These are phyloP conservation scores for Amphiprion percula DNA, from an alignment of 2,113 vertebrate species.

Conservation along the genomic window DNA sequence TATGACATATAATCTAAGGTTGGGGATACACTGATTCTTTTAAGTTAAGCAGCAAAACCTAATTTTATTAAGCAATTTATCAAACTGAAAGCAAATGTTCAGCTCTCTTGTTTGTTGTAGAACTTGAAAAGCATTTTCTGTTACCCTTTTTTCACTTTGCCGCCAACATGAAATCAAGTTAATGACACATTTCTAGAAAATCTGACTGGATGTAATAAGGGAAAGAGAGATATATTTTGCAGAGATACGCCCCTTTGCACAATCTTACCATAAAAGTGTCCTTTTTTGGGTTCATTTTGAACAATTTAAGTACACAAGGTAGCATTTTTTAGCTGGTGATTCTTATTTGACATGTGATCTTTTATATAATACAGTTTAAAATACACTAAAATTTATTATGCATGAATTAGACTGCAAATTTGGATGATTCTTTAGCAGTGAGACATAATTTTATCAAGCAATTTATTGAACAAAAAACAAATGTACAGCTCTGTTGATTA, in stretches of 20 bases:
- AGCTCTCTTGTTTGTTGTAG: not conserved
- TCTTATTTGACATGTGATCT: constrained; percentile 30
- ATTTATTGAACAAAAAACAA: not conserved
- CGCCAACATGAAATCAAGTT: not conserved
- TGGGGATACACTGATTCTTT: not conserved
- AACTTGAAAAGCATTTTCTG: not conserved
- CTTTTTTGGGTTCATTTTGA: constrained; percentile 11
- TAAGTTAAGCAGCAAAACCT: not conserved
- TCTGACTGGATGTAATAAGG: constrained; percentile 21
- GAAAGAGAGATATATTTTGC: constrained; percentile 1
- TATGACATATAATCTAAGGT: constrained; percentile 31
- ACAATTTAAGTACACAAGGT: not conserved
- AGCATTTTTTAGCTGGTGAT: constrained; percentile 15
- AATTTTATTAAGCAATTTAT: constrained; percentile 6
- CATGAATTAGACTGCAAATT: not conserved
- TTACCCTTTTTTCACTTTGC: not conserved
- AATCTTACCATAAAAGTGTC: not conserved
- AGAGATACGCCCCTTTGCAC: not conserved
- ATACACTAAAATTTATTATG: constrained; percentile 5
- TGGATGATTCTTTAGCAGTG: not conserved
- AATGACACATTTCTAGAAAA: not conserved
- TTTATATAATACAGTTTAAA: constrained; percentile 24
- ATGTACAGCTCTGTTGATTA: not conserved
- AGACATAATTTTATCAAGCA: constrained; percentile 2
- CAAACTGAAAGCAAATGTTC: not conserved